phyloP scores from a whole-genome alignment of 2,113 vertebrate species.

The Odontophorus gujanensis region DNA sequence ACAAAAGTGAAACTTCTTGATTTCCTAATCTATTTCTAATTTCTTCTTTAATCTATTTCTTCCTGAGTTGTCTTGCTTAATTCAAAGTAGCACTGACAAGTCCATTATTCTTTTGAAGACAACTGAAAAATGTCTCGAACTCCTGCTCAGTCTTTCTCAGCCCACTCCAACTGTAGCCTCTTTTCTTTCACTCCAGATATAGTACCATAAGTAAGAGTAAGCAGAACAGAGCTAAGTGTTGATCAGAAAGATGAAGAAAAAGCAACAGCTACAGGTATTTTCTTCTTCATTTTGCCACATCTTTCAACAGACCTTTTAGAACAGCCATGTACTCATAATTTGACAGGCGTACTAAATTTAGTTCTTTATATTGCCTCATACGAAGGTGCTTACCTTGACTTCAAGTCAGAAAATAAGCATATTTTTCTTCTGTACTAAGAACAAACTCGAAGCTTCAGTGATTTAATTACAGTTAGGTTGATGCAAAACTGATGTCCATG shows the following conservation, averaged over 20 bases:
- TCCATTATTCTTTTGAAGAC: neutral
- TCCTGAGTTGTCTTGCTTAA: neutral
- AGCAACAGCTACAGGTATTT: fast-evolving
- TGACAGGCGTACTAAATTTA: neutral
- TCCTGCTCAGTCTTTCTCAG: neutral
- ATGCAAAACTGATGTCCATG: neutral
- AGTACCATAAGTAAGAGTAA: neutral
- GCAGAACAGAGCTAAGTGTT: neutral
- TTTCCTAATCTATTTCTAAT: neutral
- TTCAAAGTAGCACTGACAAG: neutral
- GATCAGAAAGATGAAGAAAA: neutral
- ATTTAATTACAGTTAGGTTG: neutral
- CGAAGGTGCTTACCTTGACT: neutral
- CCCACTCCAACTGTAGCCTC: neutral
- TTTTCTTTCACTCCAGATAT: neutral
- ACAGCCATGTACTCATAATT: fast-evolving
- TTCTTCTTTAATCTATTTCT: neutral
- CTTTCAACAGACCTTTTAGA: neutral
- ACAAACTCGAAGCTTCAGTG: neutral
- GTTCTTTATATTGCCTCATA: neutral
- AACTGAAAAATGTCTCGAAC: neutral
- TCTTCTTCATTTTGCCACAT: neutral
- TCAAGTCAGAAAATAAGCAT: neutral
- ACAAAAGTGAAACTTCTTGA: neutral
- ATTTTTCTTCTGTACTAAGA: neutral